A percentile compares a stretch with the other conserved stretches of the same genome.
Evolutionary conservation across 2,888 invertebrate genomes (phyloP).

Genomic region (Chalcis sispes): DNA sequence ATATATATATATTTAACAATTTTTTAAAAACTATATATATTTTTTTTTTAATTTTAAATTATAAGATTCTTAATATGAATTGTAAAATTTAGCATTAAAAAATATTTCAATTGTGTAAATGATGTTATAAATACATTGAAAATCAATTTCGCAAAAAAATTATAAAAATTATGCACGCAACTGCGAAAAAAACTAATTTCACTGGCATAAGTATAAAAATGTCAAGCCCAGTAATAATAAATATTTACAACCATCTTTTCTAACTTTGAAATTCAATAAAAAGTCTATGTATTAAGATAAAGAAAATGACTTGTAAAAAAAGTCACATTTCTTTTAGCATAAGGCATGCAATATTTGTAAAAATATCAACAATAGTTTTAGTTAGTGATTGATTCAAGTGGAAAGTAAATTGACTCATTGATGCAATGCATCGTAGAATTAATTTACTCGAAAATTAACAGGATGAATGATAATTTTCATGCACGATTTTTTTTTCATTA

Average conservation of each 20-base stretch:
- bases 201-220: conserved; percentile 28
- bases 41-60: too few relatives aligned
- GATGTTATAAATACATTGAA: conserved; percentile 20
- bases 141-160: conserved; percentile 42
- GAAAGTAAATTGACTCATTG: conserved; percentile 50
- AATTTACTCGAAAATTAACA: conserved; percentile 48
- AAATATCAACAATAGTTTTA: conserved; percentile 42
- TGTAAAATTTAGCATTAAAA: not conserved
- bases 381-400: conserved; percentile 44
- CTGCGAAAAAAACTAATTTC: conserved; percentile 8
- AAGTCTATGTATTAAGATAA: conserved; percentile 32
- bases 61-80: too few relatives aligned
- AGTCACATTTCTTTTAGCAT: conserved; percentile 41
- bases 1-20: too few relatives aligned
- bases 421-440: conserved; percentile 30
- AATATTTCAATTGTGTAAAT: conserved; percentile 43
- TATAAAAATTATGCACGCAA: conserved; percentile 45
- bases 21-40: too few relatives aligned
- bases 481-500: conserved; percentile 46
- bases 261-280: conserved; percentile 30
- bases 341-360: conserved; percentile 51
- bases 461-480: conserved; percentile 45
- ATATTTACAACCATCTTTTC: conserved; percentile 48
- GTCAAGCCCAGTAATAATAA: conserved; percentile 35
- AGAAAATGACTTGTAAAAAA: conserved; percentile 36